Conservation (phyloP, 1,140 invertebrate genomes). For the Listronotus oregonensis region DNA sequence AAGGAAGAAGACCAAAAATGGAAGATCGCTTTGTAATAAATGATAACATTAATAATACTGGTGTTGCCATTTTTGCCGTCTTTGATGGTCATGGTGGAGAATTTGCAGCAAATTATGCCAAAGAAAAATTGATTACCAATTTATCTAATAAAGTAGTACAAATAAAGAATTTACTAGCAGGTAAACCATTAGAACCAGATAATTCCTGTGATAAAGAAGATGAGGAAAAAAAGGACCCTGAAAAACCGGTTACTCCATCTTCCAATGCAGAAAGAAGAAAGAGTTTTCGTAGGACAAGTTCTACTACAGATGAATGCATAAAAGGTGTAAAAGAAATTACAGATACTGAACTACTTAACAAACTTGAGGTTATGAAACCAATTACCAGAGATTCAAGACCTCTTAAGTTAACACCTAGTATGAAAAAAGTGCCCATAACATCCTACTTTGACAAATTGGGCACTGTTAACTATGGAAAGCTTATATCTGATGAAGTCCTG, state of each 20-base stretch:
- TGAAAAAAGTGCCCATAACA: slow-evolving; percentile 48
- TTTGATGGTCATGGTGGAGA: slow-evolving; percentile 96
- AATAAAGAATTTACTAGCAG: slow-evolving; percentile 69
- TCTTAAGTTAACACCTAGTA: slow-evolving; percentile 38
- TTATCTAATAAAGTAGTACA: slow-evolving; percentile 76
- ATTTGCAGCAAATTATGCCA: slow-evolving; percentile 90
- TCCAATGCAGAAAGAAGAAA: slow-evolving; percentile 61
- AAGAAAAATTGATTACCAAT: slow-evolving; percentile 78
- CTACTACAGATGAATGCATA: slow-evolving; percentile 61
- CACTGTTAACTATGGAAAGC: slow-evolving; percentile 76
- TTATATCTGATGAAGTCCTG: slow-evolving; percentile 85
- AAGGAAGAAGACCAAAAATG: slow-evolving; percentile 87
- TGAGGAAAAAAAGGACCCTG: slow-evolving; percentile 57
- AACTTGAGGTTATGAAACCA: slow-evolving; percentile 66
- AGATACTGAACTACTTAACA: slow-evolving; percentile 69
- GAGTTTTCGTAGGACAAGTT: slow-evolving; percentile 71
- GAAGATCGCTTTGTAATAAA: slow-evolving; percentile 89
- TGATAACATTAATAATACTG: slow-evolving; percentile 74
- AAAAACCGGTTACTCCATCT: slow-evolving; percentile 50
- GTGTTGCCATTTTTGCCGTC: slow-evolving; percentile 85
- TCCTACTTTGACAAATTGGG: slow-evolving; percentile 65
- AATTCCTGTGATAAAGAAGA: slow-evolving; percentile 52
- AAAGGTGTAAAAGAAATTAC: slow-evolving; percentile 65
- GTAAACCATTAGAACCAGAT: slow-evolving; percentile 58
- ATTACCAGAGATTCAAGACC: slow-evolving; percentile 66